Conservation (phyloP, 2,888 invertebrate genomes). For the Diarsia mendica region DNA sequence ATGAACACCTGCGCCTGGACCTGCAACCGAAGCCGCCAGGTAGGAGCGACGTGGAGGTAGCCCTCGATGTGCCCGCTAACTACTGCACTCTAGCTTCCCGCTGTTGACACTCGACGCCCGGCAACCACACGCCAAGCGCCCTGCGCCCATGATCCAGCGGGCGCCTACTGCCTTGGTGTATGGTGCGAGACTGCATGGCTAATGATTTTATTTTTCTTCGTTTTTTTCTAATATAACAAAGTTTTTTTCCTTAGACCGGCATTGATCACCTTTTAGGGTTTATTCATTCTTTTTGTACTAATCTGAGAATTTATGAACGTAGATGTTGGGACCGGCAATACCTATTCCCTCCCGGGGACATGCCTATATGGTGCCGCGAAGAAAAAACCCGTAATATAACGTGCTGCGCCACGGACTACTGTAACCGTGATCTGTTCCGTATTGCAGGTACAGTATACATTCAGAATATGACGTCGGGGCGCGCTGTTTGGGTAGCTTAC, state of each 20-base stretch:
- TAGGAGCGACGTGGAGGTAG: slow-evolving; percentile 87
- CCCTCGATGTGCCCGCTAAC: slow-evolving; percentile 78
- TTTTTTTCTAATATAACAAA: slow-evolving; percentile 82
- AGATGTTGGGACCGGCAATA: slow-evolving; percentile 91
- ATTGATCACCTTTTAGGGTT: slow-evolving; percentile 83
- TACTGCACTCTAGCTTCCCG: slow-evolving; percentile 74
- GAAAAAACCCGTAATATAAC: slow-evolving; percentile 80
- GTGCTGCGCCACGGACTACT: slow-evolving; percentile 94
- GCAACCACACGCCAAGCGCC: slow-evolving; percentile 64
- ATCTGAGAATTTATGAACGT: slow-evolving; percentile 82
- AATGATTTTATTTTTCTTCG: slow-evolving; percentile 70
- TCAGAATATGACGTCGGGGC: slow-evolving; percentile 80
- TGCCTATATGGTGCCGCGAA: slow-evolving; percentile 91
- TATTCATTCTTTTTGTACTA: slow-evolving; percentile 70
- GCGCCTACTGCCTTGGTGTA: slow-evolving; percentile 75
- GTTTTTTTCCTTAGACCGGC: slow-evolving; percentile 85
- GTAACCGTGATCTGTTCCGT: slow-evolving; percentile 89
- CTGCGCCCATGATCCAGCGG: slow-evolving; percentile 50
- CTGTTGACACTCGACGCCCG: slow-evolving; percentile 64
- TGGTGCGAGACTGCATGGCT: slow-evolving; percentile 86
- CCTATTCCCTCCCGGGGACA: slow-evolving; percentile 91
- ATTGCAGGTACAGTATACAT: slow-evolving; percentile 81
- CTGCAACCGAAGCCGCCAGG: slow-evolving; percentile 92
- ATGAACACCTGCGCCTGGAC: slow-evolving; percentile 92
- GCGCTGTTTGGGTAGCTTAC: slow-evolving; percentile 81